Evolutionary conservation across 2,888 invertebrate genomes (phyloP).

Genomic region (Morpho achilles): DNA sequence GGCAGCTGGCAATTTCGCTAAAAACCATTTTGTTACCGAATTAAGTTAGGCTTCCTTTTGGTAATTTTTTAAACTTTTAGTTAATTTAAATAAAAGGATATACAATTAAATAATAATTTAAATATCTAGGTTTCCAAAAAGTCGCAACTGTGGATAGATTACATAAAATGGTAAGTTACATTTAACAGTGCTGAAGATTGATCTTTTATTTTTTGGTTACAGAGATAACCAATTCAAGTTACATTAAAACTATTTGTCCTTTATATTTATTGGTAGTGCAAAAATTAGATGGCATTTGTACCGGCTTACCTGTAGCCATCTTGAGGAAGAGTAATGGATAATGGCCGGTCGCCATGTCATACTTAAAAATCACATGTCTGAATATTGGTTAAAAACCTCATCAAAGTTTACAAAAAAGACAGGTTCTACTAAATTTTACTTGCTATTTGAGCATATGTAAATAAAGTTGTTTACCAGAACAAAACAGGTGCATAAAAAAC

Average conservation of each 20-base stretch:
- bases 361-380: slow-evolving; percentile 46
- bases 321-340: slow-evolving; percentile 43
- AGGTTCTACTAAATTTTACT: not conserved
- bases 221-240: too few species aligned
- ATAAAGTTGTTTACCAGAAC: not conserved
- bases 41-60: too few species aligned
- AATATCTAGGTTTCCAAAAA: slow-evolving; percentile 13
- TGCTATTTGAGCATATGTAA: slow-evolving; percentile 6
- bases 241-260: too few species aligned
- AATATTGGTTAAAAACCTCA: not conserved
- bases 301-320: slow-evolving; percentile 68
- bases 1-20: too few species aligned
- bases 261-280: too few species aligned
- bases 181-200: not conserved
- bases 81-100: slow-evolving; percentile 1
- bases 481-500: not conserved
- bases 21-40: too few species aligned
- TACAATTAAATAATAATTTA: not conserved
- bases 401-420: too few species aligned
- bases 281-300: slow-evolving; percentile 14
- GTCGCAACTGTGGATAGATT: slow-evolving; percentile 32
- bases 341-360: slow-evolving; percentile 70
- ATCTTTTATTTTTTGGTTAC: too few species aligned
- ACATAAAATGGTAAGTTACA: slow-evolving; percentile 37
- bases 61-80: not conserved